Percentiles rank a stretch among this genome's conserved stretches.
These are phyloP conservation scores for Piscicola geometra DNA, from an alignment of 2,888 invertebrate genomes.

Conservation along the genomic window DNA sequence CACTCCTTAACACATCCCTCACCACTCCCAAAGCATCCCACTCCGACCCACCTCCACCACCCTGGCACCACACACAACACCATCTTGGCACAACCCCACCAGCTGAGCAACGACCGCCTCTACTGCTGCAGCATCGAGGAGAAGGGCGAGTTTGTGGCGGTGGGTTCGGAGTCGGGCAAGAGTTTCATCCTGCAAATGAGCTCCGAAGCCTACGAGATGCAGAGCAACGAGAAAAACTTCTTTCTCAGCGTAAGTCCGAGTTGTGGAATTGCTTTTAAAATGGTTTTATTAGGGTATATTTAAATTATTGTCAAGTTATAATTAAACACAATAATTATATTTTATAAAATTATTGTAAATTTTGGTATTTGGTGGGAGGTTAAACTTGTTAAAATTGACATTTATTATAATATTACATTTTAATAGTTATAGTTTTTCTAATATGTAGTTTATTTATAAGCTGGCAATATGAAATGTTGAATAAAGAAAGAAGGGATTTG, in stretches of 20 bases:
- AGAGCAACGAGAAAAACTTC: slow-evolving; percentile 25
- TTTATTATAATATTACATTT: no score
- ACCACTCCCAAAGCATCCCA: background rate
- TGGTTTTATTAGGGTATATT: no score
- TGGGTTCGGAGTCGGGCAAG: slow-evolving; percentile 28
- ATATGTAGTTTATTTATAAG: no score
- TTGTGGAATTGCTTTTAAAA: no score
- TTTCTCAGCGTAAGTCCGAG: slow-evolving; percentile 29
- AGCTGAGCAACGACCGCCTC: slow-evolving; percentile 29
- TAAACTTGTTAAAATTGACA: no score
- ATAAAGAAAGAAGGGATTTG: no score
- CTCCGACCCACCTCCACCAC: background rate
- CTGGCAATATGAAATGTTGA: no score
- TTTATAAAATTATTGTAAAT: no score
- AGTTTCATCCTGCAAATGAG: slow-evolving; percentile 31
- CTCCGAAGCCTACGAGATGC: slow-evolving; percentile 18
- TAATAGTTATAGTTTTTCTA: no score
- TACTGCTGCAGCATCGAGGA: slow-evolving; percentile 31
- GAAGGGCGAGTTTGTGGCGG: slow-evolving; percentile 32
- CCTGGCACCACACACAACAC: background rate
- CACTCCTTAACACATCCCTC: background rate
- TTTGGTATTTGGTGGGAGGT: no score
- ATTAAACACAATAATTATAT: no score
- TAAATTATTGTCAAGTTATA: no score
- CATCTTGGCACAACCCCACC: background rate